Conservation (phyloP, 2,113 vertebrate genomes). For the Phainopepla nitens region DNA sequence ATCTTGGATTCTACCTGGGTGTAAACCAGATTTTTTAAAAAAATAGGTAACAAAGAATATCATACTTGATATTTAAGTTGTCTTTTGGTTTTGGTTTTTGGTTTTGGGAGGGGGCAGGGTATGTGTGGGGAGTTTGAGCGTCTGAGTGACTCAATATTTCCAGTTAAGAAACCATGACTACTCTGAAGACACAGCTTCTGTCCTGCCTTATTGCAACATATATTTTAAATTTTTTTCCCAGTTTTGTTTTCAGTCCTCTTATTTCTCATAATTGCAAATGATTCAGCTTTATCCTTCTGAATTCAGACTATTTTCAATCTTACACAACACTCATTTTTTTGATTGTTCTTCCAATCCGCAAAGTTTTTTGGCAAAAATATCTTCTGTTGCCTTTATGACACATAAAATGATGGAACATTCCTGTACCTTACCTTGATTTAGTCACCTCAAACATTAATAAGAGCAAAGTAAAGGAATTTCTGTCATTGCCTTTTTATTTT, state of each 20-base stretch:
- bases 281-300: neutral
- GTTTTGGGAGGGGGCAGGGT: neutral
- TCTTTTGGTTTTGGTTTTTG: too few species aligned
- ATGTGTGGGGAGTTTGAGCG: accelerated
- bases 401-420: neutral
- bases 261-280: neutral
- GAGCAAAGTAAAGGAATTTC: neutral
- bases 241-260: neutral
- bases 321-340: neutral
- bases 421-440: neutral
- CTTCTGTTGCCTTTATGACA: neutral
- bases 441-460: neutral
- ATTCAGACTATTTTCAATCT: neutral
- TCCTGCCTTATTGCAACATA: neutral
- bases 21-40: neutral
- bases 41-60: neutral
- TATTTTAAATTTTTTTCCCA: neutral
- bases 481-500: neutral
- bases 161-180: neutral
- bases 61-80: neutral
- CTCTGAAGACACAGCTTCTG: neutral
- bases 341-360: neutral
- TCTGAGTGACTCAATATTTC: neutral
- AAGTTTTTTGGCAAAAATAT: neutral
- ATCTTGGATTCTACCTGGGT: too few species aligned